Evolutionary conservation across 1,140 invertebrate genomes (phyloP), one percentile per base, ranked within the genome.

Genomic region (Amyelois transitella): DNA sequence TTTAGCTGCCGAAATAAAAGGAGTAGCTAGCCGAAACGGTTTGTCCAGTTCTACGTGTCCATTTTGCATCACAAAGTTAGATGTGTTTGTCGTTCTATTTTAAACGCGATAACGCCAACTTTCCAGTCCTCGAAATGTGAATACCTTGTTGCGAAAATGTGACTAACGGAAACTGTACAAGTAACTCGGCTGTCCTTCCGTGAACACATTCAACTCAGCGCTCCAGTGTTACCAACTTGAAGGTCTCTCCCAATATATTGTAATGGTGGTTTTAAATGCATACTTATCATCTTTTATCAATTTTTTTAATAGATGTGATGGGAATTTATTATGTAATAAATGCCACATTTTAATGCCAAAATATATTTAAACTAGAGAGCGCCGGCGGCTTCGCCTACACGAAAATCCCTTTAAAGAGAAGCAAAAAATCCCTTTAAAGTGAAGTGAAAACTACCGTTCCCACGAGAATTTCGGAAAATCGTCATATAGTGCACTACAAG

Each of bases 101-200:
- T 81, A 84, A 83, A 86, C 72, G 77, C 84, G 84, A 87, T 87
- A 87, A 86, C 79, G 82, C 77, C 76, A 86, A 84, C 81, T 87
- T 87, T 77, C 74, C 75, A 81, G 79, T 77, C 66, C 81, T 83
- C 84, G 74, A 86, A 87, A 87, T 87, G 84, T 86, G 84, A 87
- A 86, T 87, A 86, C 79, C 81, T 84, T 87, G 84, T 87, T 77
- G 81, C 71, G 79, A 85, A 87, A 87, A 87, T 87, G 84, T 85
- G 84, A 84, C 84, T 87, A 85, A 77, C 81, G 81, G 81, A 85
- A 85, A 85, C 77, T 82, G 77, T 66, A 76, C 81, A 87, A 83
- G 80, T 84, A 83, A 83, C 77, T 83, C 68, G 56, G 49, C 75
- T 75, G 80, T 83, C 80, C 81, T 80, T 75, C 68, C 69, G 69